These are phyloP conservation scores for Neosilurus mollespiculum DNA, from an alignment of 2,797 vertebrate species.

Conservation along the genomic window DNA sequence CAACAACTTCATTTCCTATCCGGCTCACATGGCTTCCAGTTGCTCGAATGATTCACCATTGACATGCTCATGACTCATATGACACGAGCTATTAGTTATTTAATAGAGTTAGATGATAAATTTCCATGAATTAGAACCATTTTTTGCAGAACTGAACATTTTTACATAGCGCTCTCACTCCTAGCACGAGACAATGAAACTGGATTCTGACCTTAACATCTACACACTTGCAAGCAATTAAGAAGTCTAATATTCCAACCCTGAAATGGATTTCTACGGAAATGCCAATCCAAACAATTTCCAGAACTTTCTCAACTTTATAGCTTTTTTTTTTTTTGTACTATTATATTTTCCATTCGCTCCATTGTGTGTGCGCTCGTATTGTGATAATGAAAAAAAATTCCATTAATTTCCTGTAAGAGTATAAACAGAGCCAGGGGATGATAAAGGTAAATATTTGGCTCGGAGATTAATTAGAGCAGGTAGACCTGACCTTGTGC, in stretches of 20 bases:
- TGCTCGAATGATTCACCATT: not conserved
- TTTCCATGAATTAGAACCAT: slow-evolving; percentile 3
- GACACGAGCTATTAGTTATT: not conserved
- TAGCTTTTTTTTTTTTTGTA: not conserved
- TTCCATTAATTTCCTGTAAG: slow-evolving; percentile 49
- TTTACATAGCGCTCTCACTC: not conserved
- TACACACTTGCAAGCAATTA: slow-evolving; percentile 4
- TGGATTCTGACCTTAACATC: slow-evolving; percentile 6
- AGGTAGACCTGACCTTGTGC: slow-evolving; percentile 25
- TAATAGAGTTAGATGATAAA: not conserved
- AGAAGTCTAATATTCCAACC: not conserved
- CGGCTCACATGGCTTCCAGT: not conserved
- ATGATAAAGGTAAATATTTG: slow-evolving; percentile 44
- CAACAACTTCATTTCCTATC: not conserved
- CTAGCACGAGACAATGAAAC: not conserved
- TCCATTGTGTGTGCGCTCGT: not conserved
- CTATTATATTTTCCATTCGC: slow-evolving; percentile 29
- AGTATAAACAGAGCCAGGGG: slow-evolving; percentile 26
- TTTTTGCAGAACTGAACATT: not conserved
- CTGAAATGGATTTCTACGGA: slow-evolving; percentile 6
- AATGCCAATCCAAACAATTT: slow-evolving; percentile 26
- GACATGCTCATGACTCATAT: slow-evolving; percentile 6
- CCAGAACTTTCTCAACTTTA: slow-evolving; percentile 3
- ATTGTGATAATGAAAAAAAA: slow-evolving; percentile 28
- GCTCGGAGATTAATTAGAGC: slow-evolving; percentile 13